Percentiles rank a stretch among this genome's conserved stretches.
Evolutionary conservation across 2,888 invertebrate species (phyloP).

Genomic region (Dolichomitus sp.): DNA sequence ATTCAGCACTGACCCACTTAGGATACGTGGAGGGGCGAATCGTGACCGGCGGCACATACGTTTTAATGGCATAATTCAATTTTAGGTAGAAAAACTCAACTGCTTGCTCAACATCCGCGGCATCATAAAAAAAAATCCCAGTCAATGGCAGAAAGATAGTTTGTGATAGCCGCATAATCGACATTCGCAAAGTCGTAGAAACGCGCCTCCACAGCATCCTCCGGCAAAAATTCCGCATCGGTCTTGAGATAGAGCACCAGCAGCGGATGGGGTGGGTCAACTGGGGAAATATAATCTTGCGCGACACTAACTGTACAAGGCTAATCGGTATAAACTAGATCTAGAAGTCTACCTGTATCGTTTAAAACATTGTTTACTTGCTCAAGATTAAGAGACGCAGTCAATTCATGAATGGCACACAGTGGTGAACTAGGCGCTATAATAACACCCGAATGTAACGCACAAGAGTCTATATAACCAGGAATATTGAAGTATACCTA

Average conservation of each 20-base stretch:
- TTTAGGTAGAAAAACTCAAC: not conserved
- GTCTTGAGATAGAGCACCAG: too few species aligned
- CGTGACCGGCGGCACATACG: not conserved
- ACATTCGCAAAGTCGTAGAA: not conserved
- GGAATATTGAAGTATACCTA: too few species aligned
- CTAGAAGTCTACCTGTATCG: not conserved
- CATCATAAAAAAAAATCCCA: not conserved
- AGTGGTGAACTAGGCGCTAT: not conserved
- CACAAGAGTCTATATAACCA: not conserved
- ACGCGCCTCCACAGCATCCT: not conserved
- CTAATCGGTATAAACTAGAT: not conserved
- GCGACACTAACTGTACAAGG: not conserved
- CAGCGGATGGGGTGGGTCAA: not conserved
- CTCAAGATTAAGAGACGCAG: not conserved
- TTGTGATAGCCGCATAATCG: not conserved
- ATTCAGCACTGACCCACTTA: not conserved
- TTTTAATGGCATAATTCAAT: not conserved
- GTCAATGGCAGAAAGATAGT: not conserved
- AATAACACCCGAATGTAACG: not conserved
- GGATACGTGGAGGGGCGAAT: not conserved
- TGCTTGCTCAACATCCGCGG: not conserved
- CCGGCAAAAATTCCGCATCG: not conserved
- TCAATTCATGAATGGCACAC: not conserved
- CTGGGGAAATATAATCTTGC: not conserved
- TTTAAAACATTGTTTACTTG: not conserved